Evolutionary conservation across 2,888 invertebrate species (phyloP).

Genomic region (Caenorhabditis sp.): DNA sequence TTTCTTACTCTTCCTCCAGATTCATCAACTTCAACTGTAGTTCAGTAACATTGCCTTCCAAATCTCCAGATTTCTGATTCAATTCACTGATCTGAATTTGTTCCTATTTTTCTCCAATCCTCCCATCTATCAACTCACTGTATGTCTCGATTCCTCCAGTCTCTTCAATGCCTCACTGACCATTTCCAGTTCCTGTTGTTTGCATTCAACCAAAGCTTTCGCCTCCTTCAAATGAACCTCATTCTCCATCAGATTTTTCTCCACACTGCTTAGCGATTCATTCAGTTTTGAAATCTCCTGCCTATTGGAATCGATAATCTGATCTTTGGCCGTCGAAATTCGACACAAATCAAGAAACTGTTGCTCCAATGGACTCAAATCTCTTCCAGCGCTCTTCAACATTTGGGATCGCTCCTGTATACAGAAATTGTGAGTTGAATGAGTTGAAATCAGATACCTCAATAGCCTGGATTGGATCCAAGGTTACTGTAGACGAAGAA

Average conservation of each 20-base stretch:
- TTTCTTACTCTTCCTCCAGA: slow-evolving; percentile 55
- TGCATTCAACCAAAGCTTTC: slow-evolving; percentile 57
- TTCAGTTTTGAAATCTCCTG: slow-evolving; percentile 72
- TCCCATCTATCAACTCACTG: slow-evolving; percentile 35
- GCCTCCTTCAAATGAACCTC: slow-evolving; percentile 51
- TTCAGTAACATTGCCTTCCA: slow-evolving; percentile 45
- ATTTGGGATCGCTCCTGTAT: slow-evolving; percentile 53
- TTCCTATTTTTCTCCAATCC: not conserved
- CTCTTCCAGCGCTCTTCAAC: slow-evolving; percentile 43
- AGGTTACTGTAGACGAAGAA: slow-evolving; percentile 27
- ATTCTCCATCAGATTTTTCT: slow-evolving; percentile 50
- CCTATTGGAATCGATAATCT: slow-evolving; percentile 78
- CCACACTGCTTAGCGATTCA: slow-evolving; percentile 52
- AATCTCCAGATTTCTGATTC: slow-evolving; percentile 37
- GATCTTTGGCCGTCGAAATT: slow-evolving; percentile 79
- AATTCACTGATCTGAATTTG: slow-evolving; percentile 34
- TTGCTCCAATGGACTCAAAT: slow-evolving; percentile 74
- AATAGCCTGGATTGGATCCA: slow-evolving; percentile 60
- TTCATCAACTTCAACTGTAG: slow-evolving; percentile 56
- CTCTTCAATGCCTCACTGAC: slow-evolving; percentile 68
- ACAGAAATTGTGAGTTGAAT: too few species aligned
- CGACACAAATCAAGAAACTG: slow-evolving; percentile 80
- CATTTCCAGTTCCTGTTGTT: slow-evolving; percentile 72
- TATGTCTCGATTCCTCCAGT: slow-evolving; percentile 68
- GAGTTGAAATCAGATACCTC: slow-evolving; percentile 6